Evolutionary conservation across 1,140 invertebrate species (phyloP).

Genomic region (Nasonia vitripennis): DNA sequence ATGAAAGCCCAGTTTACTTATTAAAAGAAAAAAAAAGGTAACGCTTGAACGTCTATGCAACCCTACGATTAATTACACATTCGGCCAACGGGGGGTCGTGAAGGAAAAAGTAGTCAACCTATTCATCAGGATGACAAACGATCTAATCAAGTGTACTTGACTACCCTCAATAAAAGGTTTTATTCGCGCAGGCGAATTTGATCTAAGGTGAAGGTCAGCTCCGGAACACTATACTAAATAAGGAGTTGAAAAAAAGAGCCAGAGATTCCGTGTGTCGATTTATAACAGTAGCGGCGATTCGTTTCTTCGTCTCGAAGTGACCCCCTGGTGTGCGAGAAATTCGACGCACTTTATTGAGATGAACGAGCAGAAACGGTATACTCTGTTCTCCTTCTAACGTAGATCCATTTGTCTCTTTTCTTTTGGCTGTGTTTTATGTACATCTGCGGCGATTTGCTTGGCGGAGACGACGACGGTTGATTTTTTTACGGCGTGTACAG

Average conservation of each 20-base stretch:
- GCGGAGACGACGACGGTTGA: not conserved
- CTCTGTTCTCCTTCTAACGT: not conserved
- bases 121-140: slow-evolving; percentile 17
- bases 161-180: not conserved
- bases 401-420: slow-evolving; percentile 42
- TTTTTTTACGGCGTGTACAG: not conserved
- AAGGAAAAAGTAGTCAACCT: not conserved
- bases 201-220: not conserved
- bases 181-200: not conserved
- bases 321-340: slow-evolving; percentile 45
- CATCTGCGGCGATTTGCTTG: not conserved
- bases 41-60: not conserved
- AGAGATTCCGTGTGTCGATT: not conserved
- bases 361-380: slow-evolving; percentile 59
- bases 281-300: slow-evolving; percentile 10
- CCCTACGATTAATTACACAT: not conserved
- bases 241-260: not conserved
- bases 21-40: not conserved
- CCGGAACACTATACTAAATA: not conserved
- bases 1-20: not conserved
- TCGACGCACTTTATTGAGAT: slow-evolving; percentile 71
- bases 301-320: slow-evolving; percentile 9
- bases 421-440: not conserved
- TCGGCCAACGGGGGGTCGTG: not conserved
- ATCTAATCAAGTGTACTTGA: not conserved